A percentile compares a stretch with the other conserved stretches of the same genome.
Conservation (phyloP, 2,113 vertebrate genomes). For the Daphoenositta chrysoptera region DNA sequence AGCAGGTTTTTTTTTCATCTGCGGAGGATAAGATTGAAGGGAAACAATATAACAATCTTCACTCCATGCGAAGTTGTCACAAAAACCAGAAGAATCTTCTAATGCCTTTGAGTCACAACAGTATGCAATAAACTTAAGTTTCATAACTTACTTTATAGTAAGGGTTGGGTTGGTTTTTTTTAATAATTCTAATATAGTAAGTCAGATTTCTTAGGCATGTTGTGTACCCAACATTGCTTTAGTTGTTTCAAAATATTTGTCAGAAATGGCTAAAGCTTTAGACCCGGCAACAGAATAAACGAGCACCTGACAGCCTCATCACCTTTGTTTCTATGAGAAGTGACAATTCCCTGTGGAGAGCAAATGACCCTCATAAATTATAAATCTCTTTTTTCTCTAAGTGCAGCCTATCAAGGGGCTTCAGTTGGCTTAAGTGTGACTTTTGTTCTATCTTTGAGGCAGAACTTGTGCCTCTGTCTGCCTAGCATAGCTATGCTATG, state of each 20-base stretch:
- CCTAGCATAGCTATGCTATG: too few species aligned
- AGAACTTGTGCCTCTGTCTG: neutral
- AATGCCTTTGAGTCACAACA: neutral
- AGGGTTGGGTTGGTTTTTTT: fast-evolving
- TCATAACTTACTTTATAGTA: neutral
- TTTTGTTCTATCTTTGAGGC: neutral
- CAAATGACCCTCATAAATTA: neutral
- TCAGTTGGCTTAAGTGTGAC: neutral
- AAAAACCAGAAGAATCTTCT: neutral
- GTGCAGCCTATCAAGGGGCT: neutral
- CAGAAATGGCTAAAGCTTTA: neutral
- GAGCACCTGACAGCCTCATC: neutral
- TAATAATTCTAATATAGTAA: neutral
- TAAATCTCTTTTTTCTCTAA: neutral
- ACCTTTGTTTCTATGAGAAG: neutral
- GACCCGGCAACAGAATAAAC: neutral
- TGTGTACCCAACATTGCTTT: neutral
- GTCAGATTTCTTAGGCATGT: neutral
- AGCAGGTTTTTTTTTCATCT: fast-evolving
- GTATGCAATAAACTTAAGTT: neutral
- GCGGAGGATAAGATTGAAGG: neutral
- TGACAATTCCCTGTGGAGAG: neutral
- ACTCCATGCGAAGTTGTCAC: neutral
- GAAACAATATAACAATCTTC: neutral
- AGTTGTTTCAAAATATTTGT: neutral